A percentile compares a stretch with the other conserved stretches of the same genome.
Evolutionary conservation across 2,888 invertebrate species (phyloP).

Genomic region (Drosophila kambysellisi): DNA sequence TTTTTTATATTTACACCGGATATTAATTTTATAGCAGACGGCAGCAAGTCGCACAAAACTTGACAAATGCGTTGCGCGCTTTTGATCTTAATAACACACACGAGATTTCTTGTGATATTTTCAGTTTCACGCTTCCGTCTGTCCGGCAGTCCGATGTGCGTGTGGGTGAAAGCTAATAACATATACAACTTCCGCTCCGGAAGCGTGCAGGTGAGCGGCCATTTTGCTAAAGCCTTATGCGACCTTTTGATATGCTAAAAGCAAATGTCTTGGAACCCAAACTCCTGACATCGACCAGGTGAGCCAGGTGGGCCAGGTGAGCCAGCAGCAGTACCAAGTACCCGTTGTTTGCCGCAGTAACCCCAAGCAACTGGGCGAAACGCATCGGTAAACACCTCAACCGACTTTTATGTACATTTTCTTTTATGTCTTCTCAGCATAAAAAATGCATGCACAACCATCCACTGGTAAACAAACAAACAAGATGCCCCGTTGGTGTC

Average conservation of each 20-base stretch:
- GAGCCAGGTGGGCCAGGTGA: neutral
- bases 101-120: slow-evolving; percentile 66
- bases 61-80: slow-evolving; percentile 62
- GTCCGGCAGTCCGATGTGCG: slow-evolving; percentile 54
- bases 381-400: slow-evolving; percentile 74
- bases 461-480: slow-evolving; percentile 65
- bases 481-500: slow-evolving; percentile 60
- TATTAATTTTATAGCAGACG: slow-evolving; percentile 81
- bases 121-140: slow-evolving; percentile 65
- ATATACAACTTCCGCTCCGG: slow-evolving; percentile 72
- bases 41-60: slow-evolving; percentile 50
- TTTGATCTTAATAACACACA: slow-evolving; percentile 62
- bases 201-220: slow-evolving; percentile 71
- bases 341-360: slow-evolving; percentile 8
- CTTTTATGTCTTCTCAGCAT: slow-evolving; percentile 76
- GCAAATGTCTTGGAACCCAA: slow-evolving; percentile 43
- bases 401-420: slow-evolving; percentile 74
- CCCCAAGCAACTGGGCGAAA: slow-evolving; percentile 61
- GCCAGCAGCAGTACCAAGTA: neutral
- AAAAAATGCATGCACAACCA: slow-evolving; percentile 74
- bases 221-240: slow-evolving; percentile 49
- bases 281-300: slow-evolving; percentile 36
- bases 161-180: slow-evolving; percentile 64
- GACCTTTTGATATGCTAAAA: slow-evolving; percentile 68
- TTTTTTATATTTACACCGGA: slow-evolving; percentile 79